Percentiles rank a stretch among this genome's conserved stretches.
Evolutionary conservation across 1,140 invertebrate genomes (phyloP).

Genomic region (silkworm (Bombyx mori)): ASM3026992v2 NC_085120.1:1453501-1454000

Average conservation of each 20-base stretch:
- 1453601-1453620: conserved; percentile 74
- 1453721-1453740: conserved; percentile 53
- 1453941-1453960: conserved; percentile 51
- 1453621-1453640: conserved; percentile 70
- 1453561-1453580: conserved; percentile 79
- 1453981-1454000: conserved; percentile 53
- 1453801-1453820: conserved; percentile 57
- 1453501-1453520: conserved; percentile 85
- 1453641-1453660: conserved; percentile 56
- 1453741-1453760: conserved; percentile 52
- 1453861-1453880: conserved; percentile 55
- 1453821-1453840: conserved; percentile 45
- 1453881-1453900: conserved; percentile 59
- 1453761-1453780: conserved; percentile 57
- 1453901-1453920: conserved; percentile 32
- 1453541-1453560: conserved; percentile 85
- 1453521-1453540: conserved; percentile 86
- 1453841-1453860: conserved; percentile 37
- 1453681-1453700: conserved; percentile 67
- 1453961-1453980: conserved; percentile 42
- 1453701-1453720: conserved; percentile 43
- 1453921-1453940: conserved; percentile 43
- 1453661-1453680: conserved; percentile 78
- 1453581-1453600: conserved; percentile 67
- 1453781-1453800: conserved; percentile 67